Percentiles rank a stretch among this genome's conserved stretches.
Conservation (phyloP, 2,797 vertebrate genomes). For the Trachops cirrhosus region DNA sequence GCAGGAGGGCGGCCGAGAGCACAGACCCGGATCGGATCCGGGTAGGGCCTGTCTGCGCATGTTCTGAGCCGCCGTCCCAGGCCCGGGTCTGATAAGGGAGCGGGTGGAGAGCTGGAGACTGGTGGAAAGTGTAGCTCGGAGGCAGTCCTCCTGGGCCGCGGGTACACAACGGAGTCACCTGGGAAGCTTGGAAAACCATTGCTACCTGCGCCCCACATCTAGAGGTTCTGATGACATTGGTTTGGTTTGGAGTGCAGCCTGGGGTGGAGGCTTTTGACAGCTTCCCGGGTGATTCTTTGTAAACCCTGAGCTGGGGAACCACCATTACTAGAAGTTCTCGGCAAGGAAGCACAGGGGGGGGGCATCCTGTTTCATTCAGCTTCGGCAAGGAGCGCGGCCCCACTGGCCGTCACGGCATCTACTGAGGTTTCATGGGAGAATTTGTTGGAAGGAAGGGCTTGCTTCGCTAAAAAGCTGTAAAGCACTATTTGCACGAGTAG, state of each 20-base stretch:
- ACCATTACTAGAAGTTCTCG: background rate
- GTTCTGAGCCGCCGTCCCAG: background rate
- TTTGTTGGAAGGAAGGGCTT: background rate
- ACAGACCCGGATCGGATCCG: background rate
- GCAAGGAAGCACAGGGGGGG: background rate
- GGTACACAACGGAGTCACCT: background rate
- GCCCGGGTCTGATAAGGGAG: rapidly evolving
- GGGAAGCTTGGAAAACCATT: background rate
- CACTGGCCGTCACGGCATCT: background rate
- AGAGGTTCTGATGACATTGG: background rate
- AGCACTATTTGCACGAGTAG: background rate
- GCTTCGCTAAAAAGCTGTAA: background rate
- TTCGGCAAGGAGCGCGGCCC: too few species aligned
- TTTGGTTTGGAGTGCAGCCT: background rate
- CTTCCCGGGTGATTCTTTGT: background rate
- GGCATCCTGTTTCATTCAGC: too few species aligned
- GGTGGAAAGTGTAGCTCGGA: too few species aligned
- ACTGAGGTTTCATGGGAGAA: background rate
- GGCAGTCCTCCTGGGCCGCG: rapidly evolving
- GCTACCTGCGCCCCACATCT: background rate
- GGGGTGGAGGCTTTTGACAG: background rate
- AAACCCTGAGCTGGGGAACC: background rate
- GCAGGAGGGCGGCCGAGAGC: background rate
- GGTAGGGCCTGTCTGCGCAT: rapidly evolving
- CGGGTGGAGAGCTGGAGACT: rapidly evolving